Evolutionary conservation across 2,797 vertebrate genomes (phyloP), one percentile per base, ranked within the genome.

Genomic region (Argentina silus): DNA sequence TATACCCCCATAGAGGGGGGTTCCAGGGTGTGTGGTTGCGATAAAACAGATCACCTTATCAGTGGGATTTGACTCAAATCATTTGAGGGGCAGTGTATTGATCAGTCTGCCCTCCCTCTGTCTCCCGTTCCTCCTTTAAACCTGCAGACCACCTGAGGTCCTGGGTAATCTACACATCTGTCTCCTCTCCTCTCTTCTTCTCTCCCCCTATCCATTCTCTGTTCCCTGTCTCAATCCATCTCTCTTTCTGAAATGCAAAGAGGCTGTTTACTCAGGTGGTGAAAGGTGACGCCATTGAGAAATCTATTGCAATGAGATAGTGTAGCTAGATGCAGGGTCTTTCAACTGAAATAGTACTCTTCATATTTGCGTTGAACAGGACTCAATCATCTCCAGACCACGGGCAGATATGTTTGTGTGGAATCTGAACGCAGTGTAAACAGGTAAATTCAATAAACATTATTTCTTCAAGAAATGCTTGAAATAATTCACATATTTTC

Each of bases 141-240:
- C 27, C 69, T 72, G 43, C 63, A 53, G 73, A 65, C 57, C 71
- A 81, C 64, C 66, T 80, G 59, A 70, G 73, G 72, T 47, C 66
- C 74, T 36, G 55, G 55, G 12, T 57, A 21, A 7, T 50, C 17
- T 21, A 21, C 59, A 72, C 77, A 78, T 78, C 73, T 63, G 56
- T 56, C 68, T 69, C 48, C 50, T 70, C 73, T 69, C 67, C 15
- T 55, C 19, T 67, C 47, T 2, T 12, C 63, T 51, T 11, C 23
- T 60, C n/a, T n/a, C 57, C 43, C 27, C 27, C 27, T 36, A 36
- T 36, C 27, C 27, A 36, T 36, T 36, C 27, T 36, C 27, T 4
- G 27, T 36, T 36, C 27, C 27, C 27, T 36, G 27, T 36, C 27
- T 36, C 27, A 36, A 36, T 43, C 67, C 70, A 27, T 27, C 57